Conservation (phyloP, 2,113 vertebrate species). For the Scomber colias region DNA sequence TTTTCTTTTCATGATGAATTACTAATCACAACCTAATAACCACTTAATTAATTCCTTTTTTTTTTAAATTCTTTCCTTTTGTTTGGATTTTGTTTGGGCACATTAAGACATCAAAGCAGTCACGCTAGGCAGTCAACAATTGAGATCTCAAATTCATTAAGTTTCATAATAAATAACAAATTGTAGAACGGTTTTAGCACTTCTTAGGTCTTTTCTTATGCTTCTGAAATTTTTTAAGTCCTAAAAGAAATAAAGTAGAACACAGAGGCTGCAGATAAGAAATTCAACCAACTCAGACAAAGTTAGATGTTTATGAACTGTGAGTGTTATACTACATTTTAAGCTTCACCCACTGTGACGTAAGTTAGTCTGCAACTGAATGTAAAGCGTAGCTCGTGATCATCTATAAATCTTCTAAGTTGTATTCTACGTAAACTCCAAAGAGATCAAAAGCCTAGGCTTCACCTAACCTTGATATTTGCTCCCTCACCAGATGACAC, state of each 20-base stretch:
- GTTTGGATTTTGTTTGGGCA: slow-evolving; percentile 44
- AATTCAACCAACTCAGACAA: slow-evolving; percentile 20
- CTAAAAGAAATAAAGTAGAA: slow-evolving; percentile 21
- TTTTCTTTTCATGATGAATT: slow-evolving; percentile 5
- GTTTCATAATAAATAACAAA: slow-evolving; percentile 45
- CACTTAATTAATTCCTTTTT: slow-evolving; percentile 45
- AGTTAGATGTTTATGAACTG: slow-evolving; percentile 1
- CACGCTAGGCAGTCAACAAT: slow-evolving; percentile 36
- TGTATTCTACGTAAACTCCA: slow-evolving; percentile 4
- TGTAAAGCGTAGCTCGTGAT: slow-evolving; percentile 26
- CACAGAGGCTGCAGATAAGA: slow-evolving; percentile 6
- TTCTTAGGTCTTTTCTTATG: slow-evolving; percentile 10
- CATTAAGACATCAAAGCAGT: slow-evolving; percentile 63
- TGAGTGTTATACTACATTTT: slow-evolving; percentile 1
- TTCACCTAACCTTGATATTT: slow-evolving; percentile 52
- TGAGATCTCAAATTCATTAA: slow-evolving; percentile 49
- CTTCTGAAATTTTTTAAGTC: slow-evolving; percentile 20
- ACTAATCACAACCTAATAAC: slow-evolving; percentile 37
- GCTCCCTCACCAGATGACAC: slow-evolving; percentile 60
- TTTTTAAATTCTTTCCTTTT: slow-evolving; percentile 22
- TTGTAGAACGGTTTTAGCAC: slow-evolving; percentile 12
- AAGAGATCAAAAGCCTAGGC: slow-evolving; percentile 51
- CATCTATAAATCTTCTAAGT: slow-evolving; percentile 26
- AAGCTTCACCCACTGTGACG: not conserved
- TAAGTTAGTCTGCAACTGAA: slow-evolving; percentile 1